phyloP scores from a whole-genome alignment of 2,113 vertebrate genomes.

The Cottus gobio region DNA sequence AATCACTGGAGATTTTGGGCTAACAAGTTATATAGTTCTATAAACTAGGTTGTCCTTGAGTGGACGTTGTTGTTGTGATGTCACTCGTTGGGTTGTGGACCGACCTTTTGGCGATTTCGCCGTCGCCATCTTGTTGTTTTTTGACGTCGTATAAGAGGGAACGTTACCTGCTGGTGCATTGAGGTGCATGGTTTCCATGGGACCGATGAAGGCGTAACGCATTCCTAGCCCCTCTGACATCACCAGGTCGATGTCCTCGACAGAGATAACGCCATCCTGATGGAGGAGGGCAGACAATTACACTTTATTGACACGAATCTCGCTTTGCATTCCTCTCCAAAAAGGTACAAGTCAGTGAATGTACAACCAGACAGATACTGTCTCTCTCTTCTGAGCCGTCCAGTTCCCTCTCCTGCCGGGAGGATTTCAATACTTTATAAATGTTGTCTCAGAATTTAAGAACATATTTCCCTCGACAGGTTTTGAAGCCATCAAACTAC shows the following conservation, averaged over 20 bases:
- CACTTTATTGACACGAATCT: neutral
- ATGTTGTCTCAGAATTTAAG: neutral
- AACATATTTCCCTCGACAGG: conserved; percentile 1
- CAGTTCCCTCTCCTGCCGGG: neutral
- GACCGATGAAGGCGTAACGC: conserved; percentile 96
- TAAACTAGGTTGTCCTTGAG: neutral
- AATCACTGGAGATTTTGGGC: neutral
- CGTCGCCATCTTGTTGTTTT: too few relatives aligned
- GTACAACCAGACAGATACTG: neutral
- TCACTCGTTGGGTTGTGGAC: too few relatives aligned
- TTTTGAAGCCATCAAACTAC: conserved; percentile 60
- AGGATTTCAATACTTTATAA: neutral
- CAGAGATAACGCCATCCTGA: conserved; percentile 93
- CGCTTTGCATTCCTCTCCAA: neutral
- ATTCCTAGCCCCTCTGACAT: conserved; percentile 97
- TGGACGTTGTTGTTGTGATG: neutral
- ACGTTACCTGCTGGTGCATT: conserved; percentile 88
- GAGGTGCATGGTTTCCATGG: conserved; percentile 98
- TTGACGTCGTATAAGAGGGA: neutral
- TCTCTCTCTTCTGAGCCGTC: neutral
- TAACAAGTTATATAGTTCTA: too few relatives aligned
- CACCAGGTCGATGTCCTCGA: conserved; percentile 93
- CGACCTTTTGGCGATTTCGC: neutral
- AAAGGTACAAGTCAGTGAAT: neutral
- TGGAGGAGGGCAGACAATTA: conserved; percentile 26